Base-by-base conservation (phyloP, 2,797 vertebrate species). In the Dermochelys coriacea region DNA sequence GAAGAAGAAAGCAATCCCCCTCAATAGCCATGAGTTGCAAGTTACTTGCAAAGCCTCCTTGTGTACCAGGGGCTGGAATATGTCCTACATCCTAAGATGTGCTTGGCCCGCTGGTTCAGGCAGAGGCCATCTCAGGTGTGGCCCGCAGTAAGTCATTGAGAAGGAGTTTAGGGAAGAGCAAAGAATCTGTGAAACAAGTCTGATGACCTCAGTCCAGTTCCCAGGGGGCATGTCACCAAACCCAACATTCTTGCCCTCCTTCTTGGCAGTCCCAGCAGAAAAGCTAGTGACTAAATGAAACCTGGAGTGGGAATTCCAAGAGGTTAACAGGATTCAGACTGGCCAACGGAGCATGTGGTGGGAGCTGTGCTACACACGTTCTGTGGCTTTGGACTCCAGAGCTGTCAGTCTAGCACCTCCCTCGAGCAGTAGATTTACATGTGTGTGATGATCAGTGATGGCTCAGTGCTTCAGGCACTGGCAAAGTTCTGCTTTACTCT, bases 1-100 rank as follows among this genome's bases (percentile, higher is more conserved):
- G 57, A 86, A 47, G 77, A 92, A 87, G 12, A 52, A 94, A n/a
- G 0, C 87, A 94, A 88, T 21, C 84, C 87, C 52, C 93, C 55
- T 4, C 4, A 82, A 37, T 27, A 80, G 25, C 16, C 88, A 94
- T 85, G 59, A 68, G 11, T 61, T 87, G 64, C n/a, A 59, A 87
- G 84, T 75, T 59, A 71, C 47, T 92, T 91, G 75, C 80, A 85
- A 16, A 57, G 8, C 61, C 19, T 11, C 31, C 19, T 78, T 74
- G 45, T 11, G 31, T 29, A 19, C 31, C 19, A 21, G 55, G 34
- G 52, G 51, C 88, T 81, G 10, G 25, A 9, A 71, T 55, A 8
- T 29, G 85, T 37, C 3, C 29, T 50, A 51, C 88, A 31, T 31
- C 37, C 27, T 78, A 79, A 82, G 75, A 75, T 84, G 37, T 52